Conservation (phyloP, 2,888 invertebrate species). For the Spisula subtruncata region DNA sequence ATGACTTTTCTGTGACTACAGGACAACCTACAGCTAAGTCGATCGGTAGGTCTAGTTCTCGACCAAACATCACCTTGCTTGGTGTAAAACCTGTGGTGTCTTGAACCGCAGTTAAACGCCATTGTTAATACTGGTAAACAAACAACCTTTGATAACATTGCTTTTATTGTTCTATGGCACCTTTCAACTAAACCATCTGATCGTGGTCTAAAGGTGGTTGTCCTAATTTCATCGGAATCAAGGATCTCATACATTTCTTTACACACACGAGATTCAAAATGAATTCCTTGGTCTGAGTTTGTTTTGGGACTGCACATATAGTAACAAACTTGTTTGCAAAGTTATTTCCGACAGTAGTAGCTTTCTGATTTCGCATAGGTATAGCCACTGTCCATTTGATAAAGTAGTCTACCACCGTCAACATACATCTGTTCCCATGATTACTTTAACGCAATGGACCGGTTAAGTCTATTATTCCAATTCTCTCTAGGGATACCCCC, state of each 20-base stretch:
- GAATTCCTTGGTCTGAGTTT: conserved; percentile 67
- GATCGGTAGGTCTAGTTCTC: no score
- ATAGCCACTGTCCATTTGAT: conserved; percentile 61
- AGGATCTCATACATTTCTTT: conserved; percentile 62
- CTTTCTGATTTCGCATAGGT: conserved; percentile 62
- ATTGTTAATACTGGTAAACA: no score
- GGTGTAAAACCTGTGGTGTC: no score
- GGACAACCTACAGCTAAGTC: no score
- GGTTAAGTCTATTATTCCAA: conserved; percentile 53
- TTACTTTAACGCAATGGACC: conserved; percentile 41
- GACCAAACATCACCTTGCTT: no score
- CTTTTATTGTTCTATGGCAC: not conserved
- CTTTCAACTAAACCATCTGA: conserved; percentile 63
- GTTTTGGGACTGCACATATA: conserved; percentile 59
- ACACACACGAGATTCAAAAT: conserved; percentile 64
- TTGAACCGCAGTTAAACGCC: no score
- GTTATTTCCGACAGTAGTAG: conserved; percentile 56
- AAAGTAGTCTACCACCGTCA: conserved; percentile 65
- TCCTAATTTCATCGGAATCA: conserved; percentile 59
- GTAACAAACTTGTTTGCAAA: conserved; percentile 57
- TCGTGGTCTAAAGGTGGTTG: conserved; percentile 60
- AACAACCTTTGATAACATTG: no score
- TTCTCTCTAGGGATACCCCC: conserved; percentile 59
- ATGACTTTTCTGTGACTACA: no score
- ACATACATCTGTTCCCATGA: conserved; percentile 59